Percentiles rank a stretch among this genome's conserved stretches.
Evolutionary conservation across 2,888 invertebrate genomes (phyloP).

Genomic region (Torymus tubicola): DNA sequence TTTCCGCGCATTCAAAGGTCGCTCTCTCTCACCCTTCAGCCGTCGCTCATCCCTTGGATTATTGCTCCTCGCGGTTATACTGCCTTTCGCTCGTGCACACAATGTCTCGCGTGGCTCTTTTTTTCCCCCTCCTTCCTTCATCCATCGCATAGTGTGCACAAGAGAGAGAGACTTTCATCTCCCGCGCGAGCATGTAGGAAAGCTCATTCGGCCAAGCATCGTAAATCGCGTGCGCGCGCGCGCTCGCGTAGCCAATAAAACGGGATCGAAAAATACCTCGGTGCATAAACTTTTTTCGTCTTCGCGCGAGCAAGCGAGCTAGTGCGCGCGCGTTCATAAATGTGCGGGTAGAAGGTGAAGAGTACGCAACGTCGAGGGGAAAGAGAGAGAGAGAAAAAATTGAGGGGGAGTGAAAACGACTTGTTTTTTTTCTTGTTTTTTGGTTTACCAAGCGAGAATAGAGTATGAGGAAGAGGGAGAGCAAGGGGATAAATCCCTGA

Average conservation of each 20-base stretch:
- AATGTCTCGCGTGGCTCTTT: conserved; percentile 6
- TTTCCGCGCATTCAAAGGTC: not conserved
- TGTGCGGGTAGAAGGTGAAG: not conserved
- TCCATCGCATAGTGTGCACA: not conserved
- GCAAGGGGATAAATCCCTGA: conserved; percentile 7
- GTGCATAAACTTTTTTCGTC: conserved; percentile 50
- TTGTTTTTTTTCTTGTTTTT: not conserved
- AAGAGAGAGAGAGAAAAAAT: not conserved
- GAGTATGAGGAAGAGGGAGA: no score
- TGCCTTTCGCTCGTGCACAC: not conserved
- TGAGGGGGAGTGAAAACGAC: not conserved
- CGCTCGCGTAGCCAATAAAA: conserved; percentile 45
- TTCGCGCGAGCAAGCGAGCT: not conserved
- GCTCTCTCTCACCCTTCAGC: conserved; percentile 7
- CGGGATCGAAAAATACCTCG: conserved; percentile 54
- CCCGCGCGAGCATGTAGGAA: not conserved
- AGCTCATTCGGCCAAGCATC: conserved; percentile 45
- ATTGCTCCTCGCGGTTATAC: conserved; percentile 29
- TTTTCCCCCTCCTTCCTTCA: not conserved
- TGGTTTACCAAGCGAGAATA: not conserved
- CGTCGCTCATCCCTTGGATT: conserved; percentile 18
- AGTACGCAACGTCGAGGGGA: not conserved
- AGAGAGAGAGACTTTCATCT: conserved; percentile 24
- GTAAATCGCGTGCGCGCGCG: conserved; percentile 49
- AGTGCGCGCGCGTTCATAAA: conserved; percentile 39